phyloP scores from a whole-genome alignment of 2,888 invertebrate species.

The Rhaphigaster nebulosa region DNA sequence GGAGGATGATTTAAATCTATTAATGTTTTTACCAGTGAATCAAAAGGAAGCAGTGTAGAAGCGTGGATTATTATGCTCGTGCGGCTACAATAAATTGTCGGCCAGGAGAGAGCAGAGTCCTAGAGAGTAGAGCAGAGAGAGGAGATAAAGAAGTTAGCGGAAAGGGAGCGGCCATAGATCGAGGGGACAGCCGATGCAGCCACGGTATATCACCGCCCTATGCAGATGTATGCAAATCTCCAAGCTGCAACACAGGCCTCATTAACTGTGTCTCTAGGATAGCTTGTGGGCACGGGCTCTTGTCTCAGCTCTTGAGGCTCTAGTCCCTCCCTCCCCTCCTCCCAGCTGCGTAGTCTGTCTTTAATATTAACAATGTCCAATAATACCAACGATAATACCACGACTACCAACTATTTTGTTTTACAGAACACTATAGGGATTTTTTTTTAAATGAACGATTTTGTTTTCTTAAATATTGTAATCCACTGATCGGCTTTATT shows the following conservation, averaged over 20 bases:
- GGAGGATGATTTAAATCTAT: too few relatives aligned
- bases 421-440: too few relatives aligned
- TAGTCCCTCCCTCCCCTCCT: too few relatives aligned
- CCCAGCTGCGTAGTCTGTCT: too few relatives aligned
- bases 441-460: too few relatives aligned
- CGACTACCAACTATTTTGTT: background rate
- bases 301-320: background rate
- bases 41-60: background rate
- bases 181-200: background rate
- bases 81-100: background rate
- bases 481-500: too few relatives aligned
- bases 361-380: background rate
- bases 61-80: background rate
- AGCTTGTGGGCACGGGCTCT: background rate
- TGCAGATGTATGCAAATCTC: slow-evolving; percentile 46
- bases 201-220: slow-evolving; percentile 52
- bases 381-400: too few relatives aligned
- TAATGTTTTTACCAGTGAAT: background rate
- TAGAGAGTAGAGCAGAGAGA: slow-evolving; percentile 48
- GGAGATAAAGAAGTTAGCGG: slow-evolving; percentile 45
- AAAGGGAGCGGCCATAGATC: slow-evolving; percentile 50
- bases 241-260: background rate
- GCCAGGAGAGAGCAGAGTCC: background rate
- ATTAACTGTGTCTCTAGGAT: slow-evolving; percentile 37
- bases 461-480: too few relatives aligned